Evolutionary conservation across 2,888 invertebrate species (phyloP), one percentile per base, ranked within the genome.

Genomic region (Amiota communis): DNA sequence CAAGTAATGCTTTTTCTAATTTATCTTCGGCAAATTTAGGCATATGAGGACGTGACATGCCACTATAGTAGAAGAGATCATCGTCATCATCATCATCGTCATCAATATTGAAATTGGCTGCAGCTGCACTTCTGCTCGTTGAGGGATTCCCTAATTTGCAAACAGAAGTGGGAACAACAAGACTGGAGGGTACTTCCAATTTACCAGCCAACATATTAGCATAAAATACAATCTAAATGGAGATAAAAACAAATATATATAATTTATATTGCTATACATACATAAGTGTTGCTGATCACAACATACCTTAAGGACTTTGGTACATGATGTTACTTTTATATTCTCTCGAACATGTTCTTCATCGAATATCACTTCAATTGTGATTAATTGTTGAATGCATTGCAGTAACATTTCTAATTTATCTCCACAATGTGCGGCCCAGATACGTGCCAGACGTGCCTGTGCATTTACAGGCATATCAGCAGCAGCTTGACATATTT

Each of bases 191-290:
- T 0, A 93, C 90, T 85, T 96, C 96, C 88, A 95, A 90, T 72
- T 92, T 92, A 1, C 98, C 97, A 2, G 96, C 96, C 79, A 96
- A 87, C 88, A 98, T 94, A 88, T 95, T 96, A 13, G 97, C 97
- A 90, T 96, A 97, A 88, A 95, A 96, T 51, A 96, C 91, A 89
- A 96, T 94, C 94, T 94, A 87, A 70, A 88, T 81, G 61, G n/a
- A 36, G 56, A 53, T 12, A 1, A 8, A 4, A 56, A 3, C 20
- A 61, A 61, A 61, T 9, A 15, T 9, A 3, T 8, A 13, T 15
- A 53, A 8, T 53, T 4, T 53, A 53, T 0, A 8, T 53, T 23
- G 23, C 23, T 3, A 23, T 23, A 23, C 3, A 23, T 2, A 23
- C n/a, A 13, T 53, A 53, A 13, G 1, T 53, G 1, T 1, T 53